These are phyloP conservation scores for Vimba vimba DNA, from an alignment of 2,113 vertebrate species.

Conservation along the genomic window DNA sequence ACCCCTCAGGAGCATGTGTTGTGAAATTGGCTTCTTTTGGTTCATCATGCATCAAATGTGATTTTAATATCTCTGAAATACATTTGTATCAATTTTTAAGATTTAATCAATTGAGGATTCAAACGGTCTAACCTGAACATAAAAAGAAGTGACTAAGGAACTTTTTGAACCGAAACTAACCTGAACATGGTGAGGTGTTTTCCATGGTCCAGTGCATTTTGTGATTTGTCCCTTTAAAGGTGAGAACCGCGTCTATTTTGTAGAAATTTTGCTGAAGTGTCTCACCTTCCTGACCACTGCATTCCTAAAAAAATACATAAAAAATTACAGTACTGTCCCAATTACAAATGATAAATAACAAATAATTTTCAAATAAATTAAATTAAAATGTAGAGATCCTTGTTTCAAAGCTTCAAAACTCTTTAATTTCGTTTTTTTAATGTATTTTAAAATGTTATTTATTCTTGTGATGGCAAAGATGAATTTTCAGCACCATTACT, in stretches of 20 bases:
- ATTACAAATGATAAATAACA: neutral
- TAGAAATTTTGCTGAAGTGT: conserved; percentile 66
- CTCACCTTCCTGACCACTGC: conserved; percentile 44
- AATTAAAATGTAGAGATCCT: neutral
- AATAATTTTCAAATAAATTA: neutral
- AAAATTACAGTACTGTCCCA: neutral
- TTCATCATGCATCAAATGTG: neutral
- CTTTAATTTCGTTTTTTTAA: neutral
- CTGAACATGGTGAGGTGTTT: conserved; percentile 71
- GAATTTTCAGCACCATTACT: neutral
- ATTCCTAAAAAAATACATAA: conserved; percentile 59
- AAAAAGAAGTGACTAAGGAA: neutral
- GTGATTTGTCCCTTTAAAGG: conserved; percentile 71
- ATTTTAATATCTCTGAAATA: conserved; percentile 38
- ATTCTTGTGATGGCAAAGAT: neutral
- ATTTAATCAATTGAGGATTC: neutral
- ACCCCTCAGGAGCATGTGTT: neutral
- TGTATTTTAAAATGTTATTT: neutral
- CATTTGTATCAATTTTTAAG: neutral
- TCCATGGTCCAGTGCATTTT: conserved; percentile 76
- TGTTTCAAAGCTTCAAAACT: neutral
- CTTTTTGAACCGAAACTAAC: conserved; percentile 60
- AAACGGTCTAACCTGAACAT: neutral
- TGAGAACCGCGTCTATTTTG: conserved; percentile 71
- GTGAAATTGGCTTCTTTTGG: conserved; percentile 16